A percentile compares a stretch with the other conserved stretches of the same genome.
phyloP scores from a whole-genome alignment of 37 sponge, comb jelly and placozoan genomes.

The Dysidea cf. avara region DNA sequence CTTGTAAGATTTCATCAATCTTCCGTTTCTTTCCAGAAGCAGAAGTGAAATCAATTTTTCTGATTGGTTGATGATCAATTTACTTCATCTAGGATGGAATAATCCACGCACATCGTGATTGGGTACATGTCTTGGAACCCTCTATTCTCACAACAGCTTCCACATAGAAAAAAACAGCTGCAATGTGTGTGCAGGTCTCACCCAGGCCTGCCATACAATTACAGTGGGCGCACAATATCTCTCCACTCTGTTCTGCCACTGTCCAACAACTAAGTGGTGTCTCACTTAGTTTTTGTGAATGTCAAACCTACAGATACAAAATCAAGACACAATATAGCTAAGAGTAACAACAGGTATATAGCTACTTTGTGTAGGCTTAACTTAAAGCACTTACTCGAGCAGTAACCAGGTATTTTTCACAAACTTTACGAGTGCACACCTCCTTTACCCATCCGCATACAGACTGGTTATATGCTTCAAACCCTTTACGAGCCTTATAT shows the following conservation, averaged over 20 bases:
- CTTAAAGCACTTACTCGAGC: constrained; percentile 16
- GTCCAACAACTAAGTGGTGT: constrained; percentile 53
- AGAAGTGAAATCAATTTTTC: constrained; percentile 32
- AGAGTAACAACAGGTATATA: too few species aligned
- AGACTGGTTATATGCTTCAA: constrained; percentile 22
- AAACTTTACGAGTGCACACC: constrained; percentile 4
- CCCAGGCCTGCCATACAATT: constrained; percentile 78
- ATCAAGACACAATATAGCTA: too few species aligned
- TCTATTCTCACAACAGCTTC: constrained; percentile 46
- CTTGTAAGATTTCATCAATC: constrained; percentile 6
- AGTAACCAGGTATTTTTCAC: constrained; percentile 1
- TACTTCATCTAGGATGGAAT: constrained; percentile 36
- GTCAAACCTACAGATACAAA: constrained; percentile 52
- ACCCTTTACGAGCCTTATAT: constrained; percentile 16
- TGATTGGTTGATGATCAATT: constrained; percentile 33
- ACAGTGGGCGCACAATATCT: constrained; percentile 61
- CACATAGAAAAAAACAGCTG: constrained; percentile 51
- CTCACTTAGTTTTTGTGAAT: constrained; percentile 46
- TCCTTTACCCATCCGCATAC: constrained; percentile 29
- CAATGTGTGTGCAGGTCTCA: constrained; percentile 68
- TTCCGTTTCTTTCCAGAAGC: constrained; percentile 34
- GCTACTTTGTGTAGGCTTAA: too few species aligned
- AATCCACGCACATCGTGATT: constrained; percentile 61
- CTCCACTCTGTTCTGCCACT: constrained; percentile 15
- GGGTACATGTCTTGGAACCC: constrained; percentile 44